Percentiles rank a stretch among this genome's conserved stretches.
phyloP scores from a whole-genome alignment of 2,888 invertebrate genomes.

The Sarcophaga subvicina region DNA sequence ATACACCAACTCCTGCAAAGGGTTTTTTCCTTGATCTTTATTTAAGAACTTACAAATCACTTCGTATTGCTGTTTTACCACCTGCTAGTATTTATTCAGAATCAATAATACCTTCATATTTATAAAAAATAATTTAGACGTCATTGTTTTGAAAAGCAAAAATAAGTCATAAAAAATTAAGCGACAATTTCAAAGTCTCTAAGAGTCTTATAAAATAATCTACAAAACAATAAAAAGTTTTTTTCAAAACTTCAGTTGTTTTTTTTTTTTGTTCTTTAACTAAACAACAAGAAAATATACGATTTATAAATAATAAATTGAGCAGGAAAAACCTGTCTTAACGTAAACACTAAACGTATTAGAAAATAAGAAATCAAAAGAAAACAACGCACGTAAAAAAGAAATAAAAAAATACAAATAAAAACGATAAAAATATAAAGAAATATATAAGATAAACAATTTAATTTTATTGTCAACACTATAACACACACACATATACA shows the following conservation, averaged over 20 bases:
- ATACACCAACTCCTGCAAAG: too few relatives aligned
- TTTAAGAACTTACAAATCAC: too few relatives aligned
- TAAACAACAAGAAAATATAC: constrained; percentile 11
- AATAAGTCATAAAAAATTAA: background rate
- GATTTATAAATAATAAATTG: constrained; percentile 26
- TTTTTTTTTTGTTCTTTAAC: background rate
- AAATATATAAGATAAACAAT: constrained; percentile 54
- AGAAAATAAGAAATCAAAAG: background rate
- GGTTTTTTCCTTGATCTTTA: too few relatives aligned
- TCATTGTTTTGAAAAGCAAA: background rate
- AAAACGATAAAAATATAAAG: background rate
- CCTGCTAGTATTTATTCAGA: too few relatives aligned
- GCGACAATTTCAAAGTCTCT: background rate
- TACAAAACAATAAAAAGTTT: background rate
- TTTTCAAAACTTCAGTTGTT: constrained; percentile 22
- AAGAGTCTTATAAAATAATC: background rate
- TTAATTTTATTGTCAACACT: constrained; percentile 60
- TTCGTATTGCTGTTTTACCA: too few relatives aligned
- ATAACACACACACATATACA: background rate
- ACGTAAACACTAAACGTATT: background rate
- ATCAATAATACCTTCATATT: too few relatives aligned
- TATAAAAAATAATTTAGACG: too few relatives aligned
- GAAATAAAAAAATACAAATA: constrained; percentile 1
- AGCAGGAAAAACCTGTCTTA: constrained; percentile 14
- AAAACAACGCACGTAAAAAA: background rate